Evolutionary conservation across 2,113 vertebrate species (phyloP).

Genomic region (Galeopterus variegatus): DNA sequence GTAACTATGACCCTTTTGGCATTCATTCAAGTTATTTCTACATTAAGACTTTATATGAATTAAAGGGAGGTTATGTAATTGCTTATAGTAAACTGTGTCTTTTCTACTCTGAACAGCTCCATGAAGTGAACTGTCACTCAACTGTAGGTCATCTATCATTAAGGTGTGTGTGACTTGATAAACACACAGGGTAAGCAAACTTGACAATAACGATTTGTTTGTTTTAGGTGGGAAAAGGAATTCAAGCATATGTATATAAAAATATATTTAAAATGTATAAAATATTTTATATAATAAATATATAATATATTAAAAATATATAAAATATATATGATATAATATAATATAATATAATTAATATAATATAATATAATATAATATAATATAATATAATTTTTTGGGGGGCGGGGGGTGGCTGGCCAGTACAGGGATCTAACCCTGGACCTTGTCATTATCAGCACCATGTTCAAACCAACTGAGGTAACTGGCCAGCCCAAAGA

Average conservation of each 20-base stretch:
- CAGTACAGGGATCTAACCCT: no score
- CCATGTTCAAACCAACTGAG: no score
- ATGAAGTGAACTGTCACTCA: not conserved
- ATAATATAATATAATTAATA: no score
- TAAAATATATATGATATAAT: no score
- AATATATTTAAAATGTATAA: no score
- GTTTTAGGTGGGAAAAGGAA: not conserved
- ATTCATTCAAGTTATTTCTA: slow-evolving; percentile 48
- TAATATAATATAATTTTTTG: no score
- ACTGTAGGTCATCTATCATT: not conserved
- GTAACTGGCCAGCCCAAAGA: no score
- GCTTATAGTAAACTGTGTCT: not conserved
- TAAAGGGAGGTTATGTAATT: not conserved
- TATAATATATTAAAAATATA: no score
- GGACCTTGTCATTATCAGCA: no score
- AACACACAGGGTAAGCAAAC: not conserved
- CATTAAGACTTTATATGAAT: not conserved
- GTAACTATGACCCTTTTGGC: not conserved
- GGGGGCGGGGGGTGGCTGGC: no score
- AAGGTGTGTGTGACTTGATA: not conserved
- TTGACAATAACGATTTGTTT: not conserved
- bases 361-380: no score
- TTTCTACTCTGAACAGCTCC: slow-evolving; percentile 4
- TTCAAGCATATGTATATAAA: not conserved
- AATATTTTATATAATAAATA: no score